Conservation (phyloP, 2,888 invertebrate species). For the Heliconius sara region DNA sequence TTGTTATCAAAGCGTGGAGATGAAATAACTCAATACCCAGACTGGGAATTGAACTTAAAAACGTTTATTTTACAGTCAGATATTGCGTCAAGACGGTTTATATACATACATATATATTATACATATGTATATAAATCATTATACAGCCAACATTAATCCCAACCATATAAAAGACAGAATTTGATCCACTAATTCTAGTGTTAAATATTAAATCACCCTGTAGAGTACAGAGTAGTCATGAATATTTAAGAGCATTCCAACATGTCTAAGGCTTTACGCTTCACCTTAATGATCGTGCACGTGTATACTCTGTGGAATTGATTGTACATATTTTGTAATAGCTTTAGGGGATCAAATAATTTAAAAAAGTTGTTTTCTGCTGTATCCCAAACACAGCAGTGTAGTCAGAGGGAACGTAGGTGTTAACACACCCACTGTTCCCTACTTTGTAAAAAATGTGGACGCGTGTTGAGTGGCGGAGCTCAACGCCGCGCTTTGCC, state of each 20-base stretch:
- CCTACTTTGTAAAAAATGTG: too few species aligned
- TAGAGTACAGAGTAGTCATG: constrained; percentile 56
- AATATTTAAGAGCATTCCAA: constrained; percentile 65
- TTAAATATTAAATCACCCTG: constrained; percentile 58
- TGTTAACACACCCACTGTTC: too few species aligned
- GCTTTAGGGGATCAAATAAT: background rate
- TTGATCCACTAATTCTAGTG: constrained; percentile 34
- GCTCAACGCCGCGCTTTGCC: too few species aligned
- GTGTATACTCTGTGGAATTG: constrained; percentile 41
- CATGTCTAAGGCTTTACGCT: constrained; percentile 70
- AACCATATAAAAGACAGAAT: constrained; percentile 26
- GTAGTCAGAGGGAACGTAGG: background rate
- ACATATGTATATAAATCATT: background rate
- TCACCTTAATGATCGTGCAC: constrained; percentile 56
- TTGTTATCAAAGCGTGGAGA: too few species aligned
- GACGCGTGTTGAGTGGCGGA: too few species aligned
- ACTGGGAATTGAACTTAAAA: too few species aligned
- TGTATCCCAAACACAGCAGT: background rate
- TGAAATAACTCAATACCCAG: too few species aligned
- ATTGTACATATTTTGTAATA: constrained; percentile 30
- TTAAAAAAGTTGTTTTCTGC: background rate
- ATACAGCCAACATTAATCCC: background rate
- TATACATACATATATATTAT: background rate
- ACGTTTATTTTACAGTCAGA: too few species aligned
- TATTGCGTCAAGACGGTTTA: background rate